Base-by-base conservation (phyloP, 1,140 invertebrate species). In the Drosophila parvula region DNA sequence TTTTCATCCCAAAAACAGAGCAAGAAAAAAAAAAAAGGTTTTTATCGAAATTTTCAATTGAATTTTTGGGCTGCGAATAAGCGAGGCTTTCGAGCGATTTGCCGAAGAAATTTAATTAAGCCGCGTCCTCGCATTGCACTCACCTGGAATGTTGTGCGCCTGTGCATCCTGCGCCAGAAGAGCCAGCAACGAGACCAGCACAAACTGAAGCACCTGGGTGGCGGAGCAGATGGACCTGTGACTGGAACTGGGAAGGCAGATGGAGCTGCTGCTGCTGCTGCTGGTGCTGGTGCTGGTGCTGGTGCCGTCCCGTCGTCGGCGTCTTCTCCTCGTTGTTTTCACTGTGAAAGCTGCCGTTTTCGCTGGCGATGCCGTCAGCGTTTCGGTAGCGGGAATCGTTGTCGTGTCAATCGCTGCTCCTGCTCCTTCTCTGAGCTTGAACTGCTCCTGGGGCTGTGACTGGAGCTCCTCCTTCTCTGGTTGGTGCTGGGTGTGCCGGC, bases 141-240 rank as follows among this genome's bases (percentile, higher is more conserved):
- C 75, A 90, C 85, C 85, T 85, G 85, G 85, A 62, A 90, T 89
- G 48, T 89, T 89, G 78, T 89, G 85, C 58, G 85, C 81, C 68
- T 89, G 74, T 50, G 61, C 78, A 79, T 90, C 56, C 67, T 79
- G 58, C 58, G 77, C 78, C 55, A 89, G 60, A n/a, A 85, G 44
- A 41, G 78, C 74, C 67, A 89, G 53, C 55, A 89, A 44, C 67
- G 74, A 79, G 64, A 84, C 70, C 62, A 90, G 36, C 45, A 76
- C 65, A 47, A 89, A 60, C 74, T 81, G 78, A 27, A 89, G 44
- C 34, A 55, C 59, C 63, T 68, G 69, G 57, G 71, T 47, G 75
- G 30, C 41, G 47, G 51, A 36, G 32, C 50, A 55, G 51, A 34
- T 53, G 51, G 1, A 40, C 58, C 43, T 51, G 9, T 43, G 34